Conservation (phyloP, 1,140 invertebrate genomes). For the Cherax quadricarinatus region DNA sequence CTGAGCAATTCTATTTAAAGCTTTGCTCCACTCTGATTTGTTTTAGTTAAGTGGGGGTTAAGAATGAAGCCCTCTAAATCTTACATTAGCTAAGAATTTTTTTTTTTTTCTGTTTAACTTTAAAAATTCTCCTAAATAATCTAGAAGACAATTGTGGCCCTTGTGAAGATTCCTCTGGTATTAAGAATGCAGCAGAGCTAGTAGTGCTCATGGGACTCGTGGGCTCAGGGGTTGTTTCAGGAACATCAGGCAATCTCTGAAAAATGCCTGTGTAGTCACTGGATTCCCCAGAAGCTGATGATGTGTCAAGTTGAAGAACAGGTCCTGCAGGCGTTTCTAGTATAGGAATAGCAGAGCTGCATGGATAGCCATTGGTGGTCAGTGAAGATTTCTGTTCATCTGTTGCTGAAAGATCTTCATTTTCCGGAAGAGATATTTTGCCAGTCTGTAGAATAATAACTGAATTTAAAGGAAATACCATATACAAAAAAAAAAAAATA, state of each 20-base stretch:
- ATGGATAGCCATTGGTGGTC: slow-evolving; percentile 28
- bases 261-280: slow-evolving; percentile 46
- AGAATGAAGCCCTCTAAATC: too few species aligned
- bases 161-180: slow-evolving; percentile 30
- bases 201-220: slow-evolving; percentile 40
- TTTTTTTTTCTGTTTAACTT: slow-evolving; percentile 54
- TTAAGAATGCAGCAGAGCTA: slow-evolving; percentile 38
- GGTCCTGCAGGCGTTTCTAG: slow-evolving; percentile 1
- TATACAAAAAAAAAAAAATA: background rate
- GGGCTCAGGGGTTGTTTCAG: slow-evolving; percentile 13
- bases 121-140: slow-evolving; percentile 51
- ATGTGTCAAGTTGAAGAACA: slow-evolving; percentile 7
- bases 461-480: background rate
- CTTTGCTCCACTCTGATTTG: too few species aligned
- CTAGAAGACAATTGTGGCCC: slow-evolving; percentile 40
- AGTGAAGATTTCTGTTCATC: background rate
- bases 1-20: too few species aligned
- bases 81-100: slow-evolving; percentile 51
- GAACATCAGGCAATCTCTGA: slow-evolving; percentile 42
- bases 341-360: slow-evolving; percentile 48
- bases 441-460: slow-evolving; percentile 5
- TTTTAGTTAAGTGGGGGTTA: too few species aligned
- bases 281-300: slow-evolving; percentile 51
- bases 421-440: slow-evolving; percentile 8
- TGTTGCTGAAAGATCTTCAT: background rate